Conservation (phyloP, 2,888 invertebrate genomes). For the Patella depressa region DNA sequence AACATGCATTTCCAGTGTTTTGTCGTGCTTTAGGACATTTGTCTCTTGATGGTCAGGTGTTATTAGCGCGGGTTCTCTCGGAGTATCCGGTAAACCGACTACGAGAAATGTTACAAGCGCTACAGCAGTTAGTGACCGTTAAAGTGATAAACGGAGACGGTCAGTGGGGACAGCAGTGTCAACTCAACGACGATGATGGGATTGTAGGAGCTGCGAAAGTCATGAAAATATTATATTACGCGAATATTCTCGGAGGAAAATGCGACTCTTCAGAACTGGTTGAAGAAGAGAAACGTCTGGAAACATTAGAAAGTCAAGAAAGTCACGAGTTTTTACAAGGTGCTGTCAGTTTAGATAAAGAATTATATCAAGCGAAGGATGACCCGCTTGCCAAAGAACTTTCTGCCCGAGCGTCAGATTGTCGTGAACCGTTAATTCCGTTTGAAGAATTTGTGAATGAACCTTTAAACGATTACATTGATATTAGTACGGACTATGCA, state of each 20-base stretch:
- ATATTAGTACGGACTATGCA: constrained; percentile 94
- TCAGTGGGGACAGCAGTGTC: constrained; percentile 75
- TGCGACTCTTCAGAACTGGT: constrained; percentile 62
- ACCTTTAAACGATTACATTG: constrained; percentile 89
- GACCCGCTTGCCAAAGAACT: constrained; percentile 79
- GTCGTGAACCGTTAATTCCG: constrained; percentile 85
- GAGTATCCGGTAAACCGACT: constrained; percentile 64
- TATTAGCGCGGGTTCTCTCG: constrained; percentile 86
- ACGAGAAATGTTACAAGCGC: constrained; percentile 60
- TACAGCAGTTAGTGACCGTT: constrained; percentile 90
- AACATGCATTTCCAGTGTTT: constrained; percentile 83
- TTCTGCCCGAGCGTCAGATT: constrained; percentile 83
- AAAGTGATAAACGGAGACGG: constrained; percentile 78
- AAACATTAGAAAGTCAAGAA: constrained; percentile 44
- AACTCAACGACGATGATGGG: constrained; percentile 87
- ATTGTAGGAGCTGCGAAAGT: constrained; percentile 89
- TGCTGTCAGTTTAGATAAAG: constrained; percentile 67
- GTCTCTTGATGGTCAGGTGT: constrained; percentile 83
- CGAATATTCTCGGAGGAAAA: constrained; percentile 86
- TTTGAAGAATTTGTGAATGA: constrained; percentile 96
- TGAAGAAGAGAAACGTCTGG: constrained; percentile 57
- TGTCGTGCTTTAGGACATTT: constrained; percentile 82
- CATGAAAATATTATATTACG: constrained; percentile 83
- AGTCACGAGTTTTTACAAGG: constrained; percentile 60
- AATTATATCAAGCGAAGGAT: constrained; percentile 59